Conservation (phyloP, 2,113 vertebrate species). For the Heloderma charlesbogerti region DNA sequence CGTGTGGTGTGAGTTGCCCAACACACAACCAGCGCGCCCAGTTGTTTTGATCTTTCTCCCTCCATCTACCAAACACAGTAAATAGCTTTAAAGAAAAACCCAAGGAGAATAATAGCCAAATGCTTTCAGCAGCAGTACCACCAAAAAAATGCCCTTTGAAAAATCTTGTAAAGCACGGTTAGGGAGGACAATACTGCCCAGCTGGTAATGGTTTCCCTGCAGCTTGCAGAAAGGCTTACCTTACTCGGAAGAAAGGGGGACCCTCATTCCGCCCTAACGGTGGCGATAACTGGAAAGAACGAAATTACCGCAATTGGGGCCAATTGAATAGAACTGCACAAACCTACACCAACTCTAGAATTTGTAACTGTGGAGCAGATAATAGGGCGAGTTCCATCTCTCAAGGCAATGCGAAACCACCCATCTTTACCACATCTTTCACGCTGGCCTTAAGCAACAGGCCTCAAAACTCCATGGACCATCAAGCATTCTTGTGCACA, state of each 20-base stretch:
- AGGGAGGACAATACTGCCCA: constrained; percentile 66
- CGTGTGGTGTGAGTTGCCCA: neutral
- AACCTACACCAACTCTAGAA: constrained; percentile 67
- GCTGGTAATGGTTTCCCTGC: constrained; percentile 50
- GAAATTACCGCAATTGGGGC: constrained; percentile 73
- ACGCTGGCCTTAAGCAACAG: no score
- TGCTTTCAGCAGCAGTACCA: constrained; percentile 67
- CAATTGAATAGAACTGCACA: constrained; percentile 70
- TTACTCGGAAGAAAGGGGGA: constrained; percentile 42
- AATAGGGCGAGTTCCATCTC: constrained; percentile 4
- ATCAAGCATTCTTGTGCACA: no score
- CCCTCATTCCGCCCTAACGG: constrained; percentile 51
- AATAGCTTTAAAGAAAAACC: constrained; percentile 47
- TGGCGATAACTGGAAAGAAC: constrained; percentile 69
- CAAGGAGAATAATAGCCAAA: constrained; percentile 50
- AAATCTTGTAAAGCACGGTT: constrained; percentile 67
- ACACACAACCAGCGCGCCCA: neutral
- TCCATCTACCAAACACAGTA: constrained; percentile 59
- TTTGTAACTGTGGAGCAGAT: constrained; percentile 28
- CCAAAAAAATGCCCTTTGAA: constrained; percentile 61
- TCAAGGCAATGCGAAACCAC: neutral
- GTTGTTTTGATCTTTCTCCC: neutral
- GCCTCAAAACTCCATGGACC: no score
- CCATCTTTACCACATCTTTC: no score
- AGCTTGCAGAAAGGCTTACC: constrained; percentile 56